Conservation (phyloP, 2,113 vertebrate species). For the Prionailurus viverrinus region DNA sequence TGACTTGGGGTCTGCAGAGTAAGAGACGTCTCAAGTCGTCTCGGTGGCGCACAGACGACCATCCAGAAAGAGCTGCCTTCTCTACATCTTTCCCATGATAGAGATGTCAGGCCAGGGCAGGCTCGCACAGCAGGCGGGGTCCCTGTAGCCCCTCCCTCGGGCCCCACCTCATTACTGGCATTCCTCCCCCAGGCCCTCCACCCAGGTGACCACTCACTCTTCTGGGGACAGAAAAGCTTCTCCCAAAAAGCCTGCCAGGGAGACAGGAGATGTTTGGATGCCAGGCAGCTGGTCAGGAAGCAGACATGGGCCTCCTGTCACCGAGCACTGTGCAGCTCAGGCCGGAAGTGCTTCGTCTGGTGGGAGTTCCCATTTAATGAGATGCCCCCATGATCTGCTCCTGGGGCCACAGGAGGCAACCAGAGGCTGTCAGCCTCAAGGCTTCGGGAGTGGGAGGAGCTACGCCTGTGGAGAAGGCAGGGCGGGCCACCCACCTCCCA, state of each 20-base stretch:
- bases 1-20: neutral
- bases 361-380: neutral
- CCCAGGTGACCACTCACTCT: neutral
- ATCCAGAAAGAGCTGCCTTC: neutral
- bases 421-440: neutral
- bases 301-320: neutral
- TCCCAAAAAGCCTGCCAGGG: neutral
- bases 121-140: neutral
- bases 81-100: neutral
- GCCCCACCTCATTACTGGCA: neutral
- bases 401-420: neutral
- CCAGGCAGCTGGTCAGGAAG: slow-evolving; percentile 62
- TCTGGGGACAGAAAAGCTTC: neutral
- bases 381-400: neutral
- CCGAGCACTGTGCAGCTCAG: neutral
- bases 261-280: neutral
- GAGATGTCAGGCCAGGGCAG: neutral
- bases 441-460: neutral
- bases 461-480: neutral
- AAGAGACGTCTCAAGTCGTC: neutral
- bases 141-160: neutral
- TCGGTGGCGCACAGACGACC: neutral
- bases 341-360: neutral
- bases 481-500: too few species aligned
- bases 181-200: neutral